Evolutionary conservation across 2,113 vertebrate genomes (phyloP), one percentile per base, ranked within the genome.

Genomic region (Varanus komodoensis): DNA sequence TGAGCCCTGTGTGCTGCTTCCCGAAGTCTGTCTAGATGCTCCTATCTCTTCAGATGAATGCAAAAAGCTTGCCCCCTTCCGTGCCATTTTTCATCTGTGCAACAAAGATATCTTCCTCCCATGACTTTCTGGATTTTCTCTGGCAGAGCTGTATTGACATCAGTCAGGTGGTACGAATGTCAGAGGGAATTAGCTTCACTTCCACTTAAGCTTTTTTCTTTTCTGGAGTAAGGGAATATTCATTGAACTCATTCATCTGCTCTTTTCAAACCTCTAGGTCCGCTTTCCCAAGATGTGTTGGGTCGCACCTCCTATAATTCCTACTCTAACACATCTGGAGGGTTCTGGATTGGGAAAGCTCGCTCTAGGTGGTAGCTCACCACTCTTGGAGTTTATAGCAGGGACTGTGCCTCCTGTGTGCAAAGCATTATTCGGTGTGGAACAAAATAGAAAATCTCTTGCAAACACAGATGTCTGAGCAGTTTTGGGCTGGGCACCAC

Each of bases 11-110:
- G 84, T 80, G 84, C 82, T 21, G 32, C 84, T 83, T 77, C 82
- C 52, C 83, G 71, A 89, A 88, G 87, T 14, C 75, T 89, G 48
- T 91, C 11, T 27, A 89, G 8, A 77, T 83, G n/a, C 73, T n/a
- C 17, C 11, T 85, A n/a, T 82, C 17, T 82, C 27, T 87, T 87
- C 38, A 90, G 52, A 57, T 82, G 52, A n/a, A 8, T 32, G 27
- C 29, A 57, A 86, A 86, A 57, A 34, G 9, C 50, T 57, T 38
- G 34, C 64, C 8, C 44, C 27, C 15, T 69, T 48, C 67, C 71
- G 21, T 50, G 27, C 12, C 57, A 75, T n/a, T 86, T 84, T 86
- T n/a, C 12, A 38, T 57, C 19, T 19, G 6, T 1, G n/a, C 17
- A 34, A 34, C 17, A 57, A 82, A 57, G 21, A 0, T 77, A 8